These are phyloP conservation scores for Hassar affinis DNA, from an alignment of 2,113 vertebrate genomes.

Conservation along the genomic window DNA sequence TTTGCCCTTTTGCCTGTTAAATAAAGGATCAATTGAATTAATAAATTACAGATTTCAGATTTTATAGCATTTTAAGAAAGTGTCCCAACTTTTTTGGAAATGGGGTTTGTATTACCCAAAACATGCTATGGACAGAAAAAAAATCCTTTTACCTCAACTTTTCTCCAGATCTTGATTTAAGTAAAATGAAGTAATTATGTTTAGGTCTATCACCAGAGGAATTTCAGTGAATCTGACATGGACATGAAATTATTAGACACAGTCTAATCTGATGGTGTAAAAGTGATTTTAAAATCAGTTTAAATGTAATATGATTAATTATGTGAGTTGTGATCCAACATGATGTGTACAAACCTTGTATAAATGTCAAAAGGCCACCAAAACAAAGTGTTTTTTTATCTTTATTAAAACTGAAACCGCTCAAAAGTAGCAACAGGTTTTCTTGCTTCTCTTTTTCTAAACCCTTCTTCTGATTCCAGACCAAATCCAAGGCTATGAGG, in stretches of 20 bases:
- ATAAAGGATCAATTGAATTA: no score
- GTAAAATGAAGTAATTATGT: background rate
- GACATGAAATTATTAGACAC: background rate
- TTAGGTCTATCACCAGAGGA: background rate
- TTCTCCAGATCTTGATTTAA: background rate
- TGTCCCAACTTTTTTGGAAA: no score
- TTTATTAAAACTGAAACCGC: background rate
- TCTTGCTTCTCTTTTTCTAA: background rate
- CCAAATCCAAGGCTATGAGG: background rate
- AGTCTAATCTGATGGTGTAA: background rate
- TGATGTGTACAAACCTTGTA: background rate
- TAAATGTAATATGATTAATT: background rate
- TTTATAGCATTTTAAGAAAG: no score
- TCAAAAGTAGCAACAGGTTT: background rate
- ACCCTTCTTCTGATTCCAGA: background rate
- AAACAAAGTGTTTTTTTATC: background rate
- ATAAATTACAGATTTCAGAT: no score
- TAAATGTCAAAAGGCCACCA: constrained; percentile 4
- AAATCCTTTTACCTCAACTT: no score
- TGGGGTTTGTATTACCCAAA: background rate
- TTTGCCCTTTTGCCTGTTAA: no score
- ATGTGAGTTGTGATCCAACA: background rate
- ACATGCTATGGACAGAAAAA: background rate
- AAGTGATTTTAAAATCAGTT: background rate
- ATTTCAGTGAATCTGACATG: background rate